Evolutionary conservation across 2,113 vertebrate genomes (phyloP).

Genomic region (Cephalopholis sonnerati): DNA sequence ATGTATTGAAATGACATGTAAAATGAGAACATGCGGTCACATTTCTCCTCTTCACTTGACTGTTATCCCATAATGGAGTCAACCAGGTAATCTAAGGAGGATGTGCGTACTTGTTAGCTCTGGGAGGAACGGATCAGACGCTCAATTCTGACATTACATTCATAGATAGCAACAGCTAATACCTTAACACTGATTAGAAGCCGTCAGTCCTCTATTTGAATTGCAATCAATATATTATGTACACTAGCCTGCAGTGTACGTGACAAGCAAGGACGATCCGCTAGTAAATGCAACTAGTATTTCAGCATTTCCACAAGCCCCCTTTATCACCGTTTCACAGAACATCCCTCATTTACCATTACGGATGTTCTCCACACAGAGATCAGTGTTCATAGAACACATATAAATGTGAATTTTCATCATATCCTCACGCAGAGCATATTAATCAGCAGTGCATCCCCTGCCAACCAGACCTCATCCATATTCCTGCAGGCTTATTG

Average conservation of each 20-base stretch:
- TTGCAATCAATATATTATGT: slow-evolving; percentile 77
- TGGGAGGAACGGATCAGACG: slow-evolving; percentile 35
- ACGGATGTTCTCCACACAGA: slow-evolving; percentile 57
- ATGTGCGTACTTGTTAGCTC: slow-evolving; percentile 16
- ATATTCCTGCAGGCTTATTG: slow-evolving; percentile 81
- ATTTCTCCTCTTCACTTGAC: slow-evolving; percentile 20
- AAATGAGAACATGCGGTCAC: neutral
- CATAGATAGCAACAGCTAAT: slow-evolving; percentile 82
- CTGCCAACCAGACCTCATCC: slow-evolving; percentile 75
- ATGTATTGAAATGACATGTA: neutral
- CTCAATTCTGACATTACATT: slow-evolving; percentile 78
- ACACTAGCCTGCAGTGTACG: slow-evolving; percentile 47
- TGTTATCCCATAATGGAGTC: slow-evolving; percentile 29
- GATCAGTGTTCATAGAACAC: slow-evolving; percentile 73
- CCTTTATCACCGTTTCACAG: slow-evolving; percentile 66
- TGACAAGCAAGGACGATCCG: slow-evolving; percentile 55
- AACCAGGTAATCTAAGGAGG: slow-evolving; percentile 19
- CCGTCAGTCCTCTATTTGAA: slow-evolving; percentile 82
- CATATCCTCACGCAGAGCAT: slow-evolving; percentile 69
- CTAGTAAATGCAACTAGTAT: slow-evolving; percentile 49
- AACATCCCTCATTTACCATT: slow-evolving; percentile 53
- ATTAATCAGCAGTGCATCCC: slow-evolving; percentile 77
- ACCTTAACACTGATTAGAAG: slow-evolving; percentile 79
- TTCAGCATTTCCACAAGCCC: slow-evolving; percentile 53
- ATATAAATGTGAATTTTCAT: slow-evolving; percentile 76